Evolutionary conservation across 2,888 invertebrate species (phyloP).

Genomic region (Camptogramma bilineatum): DNA sequence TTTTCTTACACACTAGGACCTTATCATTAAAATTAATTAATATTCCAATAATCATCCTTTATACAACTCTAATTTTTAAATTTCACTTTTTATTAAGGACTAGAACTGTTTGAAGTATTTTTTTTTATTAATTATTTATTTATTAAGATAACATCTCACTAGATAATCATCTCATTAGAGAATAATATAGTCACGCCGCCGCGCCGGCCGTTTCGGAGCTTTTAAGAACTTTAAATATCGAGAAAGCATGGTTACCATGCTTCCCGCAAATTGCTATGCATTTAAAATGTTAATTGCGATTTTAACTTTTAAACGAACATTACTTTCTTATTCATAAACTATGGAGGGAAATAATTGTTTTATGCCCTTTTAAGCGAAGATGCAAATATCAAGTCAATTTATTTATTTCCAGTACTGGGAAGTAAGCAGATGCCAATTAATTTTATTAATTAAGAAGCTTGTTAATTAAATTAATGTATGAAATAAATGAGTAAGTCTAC

Average conservation of each 20-base stretch:
- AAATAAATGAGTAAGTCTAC: no score
- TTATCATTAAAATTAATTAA: no score
- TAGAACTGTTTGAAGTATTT: no score
- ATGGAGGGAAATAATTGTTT: conserved; percentile 34
- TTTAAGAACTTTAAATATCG: conserved; percentile 42
- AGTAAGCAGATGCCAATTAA: not conserved
- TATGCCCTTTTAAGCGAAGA: conserved; percentile 17
- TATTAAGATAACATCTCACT: no score
- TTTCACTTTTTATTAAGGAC: no score
- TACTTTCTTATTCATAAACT: conserved; percentile 39
- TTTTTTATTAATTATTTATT: no score
- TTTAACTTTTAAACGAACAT: conserved; percentile 45
- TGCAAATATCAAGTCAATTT: conserved; percentile 1
- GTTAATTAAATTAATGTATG: not conserved
- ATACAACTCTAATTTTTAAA: no score
- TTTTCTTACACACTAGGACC: no score
- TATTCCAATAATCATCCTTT: no score
- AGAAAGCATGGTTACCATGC: conserved; percentile 51
- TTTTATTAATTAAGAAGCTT: conserved; percentile 3
- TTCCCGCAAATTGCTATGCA: conserved; percentile 62
- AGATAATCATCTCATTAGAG: no score
- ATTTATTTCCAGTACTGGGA: not conserved
- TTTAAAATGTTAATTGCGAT: conserved; percentile 73
- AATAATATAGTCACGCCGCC: no score
- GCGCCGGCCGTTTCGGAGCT: no score